Base-by-base conservation (phyloP, 2,797 vertebrate genomes). In the Acropternis orthonyx region DNA sequence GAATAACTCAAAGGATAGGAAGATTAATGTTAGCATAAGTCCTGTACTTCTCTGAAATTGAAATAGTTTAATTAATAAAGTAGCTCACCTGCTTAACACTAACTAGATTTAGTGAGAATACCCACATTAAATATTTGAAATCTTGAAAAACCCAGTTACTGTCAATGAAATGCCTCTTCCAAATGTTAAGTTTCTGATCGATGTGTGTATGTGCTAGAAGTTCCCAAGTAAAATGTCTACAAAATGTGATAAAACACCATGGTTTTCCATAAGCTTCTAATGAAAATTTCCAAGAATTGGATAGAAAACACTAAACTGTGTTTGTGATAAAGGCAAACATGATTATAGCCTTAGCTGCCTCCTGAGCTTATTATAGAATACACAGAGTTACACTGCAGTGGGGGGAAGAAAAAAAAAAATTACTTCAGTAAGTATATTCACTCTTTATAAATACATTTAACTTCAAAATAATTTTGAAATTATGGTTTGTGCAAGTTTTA, bases 401-500 rank as follows among this genome's bases (percentile, higher is more conserved):
- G 3, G 1, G 2, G 1, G 4, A 4, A 10, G 9, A 8, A 11
- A 32, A 66, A 11, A 32, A 66, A 1, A 20, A 8, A 24, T 55
- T 73, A 28, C 19, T 77, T 80, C n/a, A 73, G 14, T 48, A 48
- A 52, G 6, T 9, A 6, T 28, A 74, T 78, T 78, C 79, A 8
- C 16, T 52, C 19, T 61, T 78, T 37, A 5, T 1, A 19, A 37
- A 28, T 17, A 21, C 7, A 67, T 55, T 41, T 67, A 59, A 59
- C 37, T 63, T 63, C 10, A 51, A 76, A 88, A 55, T 9, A 63
- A 5, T 16, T 71, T 68, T 76, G 41, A 68, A 23, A 66, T 73
- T 44, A 34, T 14, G 3, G 14, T 36, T 77, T 36, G 5, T 41
- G 14, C 8, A 82, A 46, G 10, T 41, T 76, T 74, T 22, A 22